These are phyloP conservation scores for Cyprinodon diabolis DNA, from an alignment of 2,797 vertebrate species.

Conservation along the genomic window DNA sequence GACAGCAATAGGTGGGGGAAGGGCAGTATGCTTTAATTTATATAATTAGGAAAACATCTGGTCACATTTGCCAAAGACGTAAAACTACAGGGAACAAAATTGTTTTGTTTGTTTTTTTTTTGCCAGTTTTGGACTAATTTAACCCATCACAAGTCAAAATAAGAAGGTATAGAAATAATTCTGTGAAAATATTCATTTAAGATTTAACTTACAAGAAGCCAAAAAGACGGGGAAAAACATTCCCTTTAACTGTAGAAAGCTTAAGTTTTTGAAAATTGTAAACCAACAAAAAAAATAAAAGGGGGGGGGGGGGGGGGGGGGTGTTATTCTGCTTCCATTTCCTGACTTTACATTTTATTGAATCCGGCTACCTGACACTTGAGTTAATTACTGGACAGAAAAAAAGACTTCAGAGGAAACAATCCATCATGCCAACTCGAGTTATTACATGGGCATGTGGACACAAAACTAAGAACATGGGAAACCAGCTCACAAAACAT, in stretches of 20 bases:
- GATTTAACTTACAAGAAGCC: no score
- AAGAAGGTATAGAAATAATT: no score
- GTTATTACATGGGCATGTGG: slow-evolving; percentile 28
- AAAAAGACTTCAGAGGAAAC: slow-evolving; percentile 15
- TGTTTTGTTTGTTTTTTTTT: not conserved
- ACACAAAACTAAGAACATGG: slow-evolving; percentile 55
- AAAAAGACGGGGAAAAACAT: no score
- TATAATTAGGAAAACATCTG: not conserved
- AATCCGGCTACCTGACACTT: not conserved
- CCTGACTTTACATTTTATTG: not conserved
- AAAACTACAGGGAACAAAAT: not conserved
- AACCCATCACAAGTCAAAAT: not conserved
- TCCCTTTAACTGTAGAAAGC: no score
- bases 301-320: no score
- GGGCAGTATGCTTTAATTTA: not conserved
- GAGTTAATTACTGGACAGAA: not conserved
- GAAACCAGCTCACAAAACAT: slow-evolving; percentile 52
- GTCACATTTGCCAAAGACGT: not conserved
- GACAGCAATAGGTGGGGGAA: not conserved
- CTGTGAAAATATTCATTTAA: not conserved
- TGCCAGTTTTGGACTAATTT: not conserved
- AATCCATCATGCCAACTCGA: slow-evolving; percentile 3
- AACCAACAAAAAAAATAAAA: no score
- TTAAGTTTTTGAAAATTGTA: no score
- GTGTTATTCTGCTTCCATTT: no score